These are phyloP conservation scores for Aurelia coerulea DNA, from an alignment of 30 jellyfish, hydroid and myxozoan species.

Conservation along the genomic window DNA sequence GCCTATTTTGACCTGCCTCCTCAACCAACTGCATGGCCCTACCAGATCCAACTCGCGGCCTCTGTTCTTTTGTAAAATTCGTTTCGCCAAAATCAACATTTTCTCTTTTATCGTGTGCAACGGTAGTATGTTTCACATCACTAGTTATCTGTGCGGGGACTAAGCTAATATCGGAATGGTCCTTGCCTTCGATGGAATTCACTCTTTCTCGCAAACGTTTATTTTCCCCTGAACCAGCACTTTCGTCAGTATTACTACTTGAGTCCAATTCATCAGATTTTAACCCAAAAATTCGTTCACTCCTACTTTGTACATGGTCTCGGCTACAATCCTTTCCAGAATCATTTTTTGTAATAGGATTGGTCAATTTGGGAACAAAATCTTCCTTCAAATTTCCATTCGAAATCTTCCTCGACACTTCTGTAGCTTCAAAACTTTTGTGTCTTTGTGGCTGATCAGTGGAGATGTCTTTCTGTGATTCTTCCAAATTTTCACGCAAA, in stretches of 20 bases:
- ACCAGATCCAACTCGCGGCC: too few species aligned
- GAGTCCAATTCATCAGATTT: background rate
- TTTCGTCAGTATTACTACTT: background rate
- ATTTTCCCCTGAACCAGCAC: background rate
- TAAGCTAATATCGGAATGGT: background rate
- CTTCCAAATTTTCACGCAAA: background rate
- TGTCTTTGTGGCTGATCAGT: background rate
- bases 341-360: background rate
- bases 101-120: too few species aligned
- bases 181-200: background rate
- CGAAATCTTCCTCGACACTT: too few species aligned
- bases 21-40: background rate
- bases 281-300: too few species aligned
- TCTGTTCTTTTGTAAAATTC: background rate
- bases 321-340: background rate
- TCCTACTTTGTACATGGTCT: background rate
- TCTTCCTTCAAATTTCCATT: background rate
- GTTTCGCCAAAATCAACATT: too few species aligned
- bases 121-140: background rate
- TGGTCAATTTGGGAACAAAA: background rate
- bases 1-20: background rate
- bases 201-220: background rate
- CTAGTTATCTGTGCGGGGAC: background rate
- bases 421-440: too few species aligned
- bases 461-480: background rate